Conservation (phyloP, 1,140 invertebrate species). For the Neomicropteryx cornuta region DNA sequence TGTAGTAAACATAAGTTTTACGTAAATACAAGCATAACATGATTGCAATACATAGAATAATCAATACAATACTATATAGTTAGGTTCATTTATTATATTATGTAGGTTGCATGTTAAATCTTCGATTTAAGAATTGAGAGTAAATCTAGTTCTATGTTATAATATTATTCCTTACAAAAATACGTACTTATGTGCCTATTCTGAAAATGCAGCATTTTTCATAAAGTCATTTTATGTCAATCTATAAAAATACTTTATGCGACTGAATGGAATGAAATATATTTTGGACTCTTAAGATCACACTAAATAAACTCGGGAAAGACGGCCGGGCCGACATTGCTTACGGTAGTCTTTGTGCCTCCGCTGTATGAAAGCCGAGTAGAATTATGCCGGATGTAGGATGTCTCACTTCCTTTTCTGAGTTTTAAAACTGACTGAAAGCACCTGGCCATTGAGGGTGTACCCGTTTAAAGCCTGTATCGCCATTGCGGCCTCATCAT, state of each 20-base stretch:
- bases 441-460: conserved; percentile 90
- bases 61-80: conserved; percentile 38
- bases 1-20: too few relatives aligned
- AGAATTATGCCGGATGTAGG: too few relatives aligned
- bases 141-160: too few relatives aligned
- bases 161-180: conserved; percentile 40
- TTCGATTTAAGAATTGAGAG: too few relatives aligned
- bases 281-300: too few relatives aligned
- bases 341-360: conserved; percentile 25
- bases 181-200: conserved; percentile 40
- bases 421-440: conserved; percentile 98
- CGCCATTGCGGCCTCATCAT: conserved; percentile 94
- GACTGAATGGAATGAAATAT: conserved; percentile 37
- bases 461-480: conserved; percentile 97
- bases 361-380: conserved; percentile 17
- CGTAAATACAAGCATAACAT: too few relatives aligned
- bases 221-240: too few relatives aligned
- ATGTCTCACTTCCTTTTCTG: conserved; percentile 67
- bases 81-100: too few relatives aligned
- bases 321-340: conserved; percentile 32
- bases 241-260: conserved; percentile 39
- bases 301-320: background rate
- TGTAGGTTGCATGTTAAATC: too few relatives aligned
- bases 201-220: too few relatives aligned
- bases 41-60: conserved; percentile 32